phyloP scores from a whole-genome alignment of 2,888 invertebrate genomes.

The Panorpa germanica region DNA sequence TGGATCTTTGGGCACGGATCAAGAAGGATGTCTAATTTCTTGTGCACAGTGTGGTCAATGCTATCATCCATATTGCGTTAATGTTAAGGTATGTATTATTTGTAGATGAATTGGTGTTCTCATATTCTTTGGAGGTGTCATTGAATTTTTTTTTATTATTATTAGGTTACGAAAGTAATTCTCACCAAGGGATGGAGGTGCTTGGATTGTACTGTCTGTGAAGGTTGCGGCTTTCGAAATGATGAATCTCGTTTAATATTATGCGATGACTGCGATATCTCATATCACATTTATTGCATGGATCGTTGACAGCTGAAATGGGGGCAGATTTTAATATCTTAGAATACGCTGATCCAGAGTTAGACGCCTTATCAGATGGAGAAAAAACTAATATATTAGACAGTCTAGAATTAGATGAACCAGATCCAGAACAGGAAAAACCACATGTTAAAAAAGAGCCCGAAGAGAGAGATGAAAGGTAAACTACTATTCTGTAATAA shows the following conservation, averaged over 20 bases:
- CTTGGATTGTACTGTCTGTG: constrained; percentile 96
- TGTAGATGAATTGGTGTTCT: no score
- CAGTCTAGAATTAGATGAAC: constrained; percentile 63
- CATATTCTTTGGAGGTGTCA: no score
- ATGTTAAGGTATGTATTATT: no score
- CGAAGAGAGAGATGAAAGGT: constrained; percentile 9
- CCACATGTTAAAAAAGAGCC: constrained; percentile 26
- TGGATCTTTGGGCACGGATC: constrained; percentile 87
- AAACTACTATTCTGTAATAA: not conserved
- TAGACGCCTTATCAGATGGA: constrained; percentile 60
- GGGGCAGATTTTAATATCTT: constrained; percentile 89
- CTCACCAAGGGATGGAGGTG: constrained; percentile 94
- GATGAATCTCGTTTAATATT: constrained; percentile 87
- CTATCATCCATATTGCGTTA: constrained; percentile 97
- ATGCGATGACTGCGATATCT: constrained; percentile 99
- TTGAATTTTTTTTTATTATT: no score
- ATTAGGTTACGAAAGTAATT: constrained; percentile 83
- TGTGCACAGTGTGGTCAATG: constrained; percentile 99
- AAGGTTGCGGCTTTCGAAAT: constrained; percentile 92
- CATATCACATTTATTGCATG: constrained; percentile 98
- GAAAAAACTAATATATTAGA: constrained; percentile 74
- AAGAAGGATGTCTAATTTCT: constrained; percentile 85
- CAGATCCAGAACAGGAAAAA: constrained; percentile 48
- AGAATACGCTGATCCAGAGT: constrained; percentile 87
- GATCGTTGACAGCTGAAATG: constrained; percentile 63